A percentile compares a stretch with the other conserved stretches of the same genome.
Conservation (phyloP, 2,797 vertebrate genomes). For the Tauraco hartlaubi region DNA sequence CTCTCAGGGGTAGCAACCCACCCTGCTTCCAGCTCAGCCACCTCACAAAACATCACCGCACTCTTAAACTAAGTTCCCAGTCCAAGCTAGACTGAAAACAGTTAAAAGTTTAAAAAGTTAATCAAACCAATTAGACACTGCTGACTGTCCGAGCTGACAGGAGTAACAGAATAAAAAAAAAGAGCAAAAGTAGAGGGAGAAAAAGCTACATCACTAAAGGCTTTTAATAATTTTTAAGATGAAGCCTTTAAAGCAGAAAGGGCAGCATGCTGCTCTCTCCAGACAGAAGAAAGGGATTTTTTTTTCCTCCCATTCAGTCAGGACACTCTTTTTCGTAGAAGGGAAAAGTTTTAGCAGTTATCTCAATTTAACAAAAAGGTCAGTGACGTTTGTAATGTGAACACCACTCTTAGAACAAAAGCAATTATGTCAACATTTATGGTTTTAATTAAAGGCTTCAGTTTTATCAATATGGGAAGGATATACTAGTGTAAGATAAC, state of each 20-base stretch:
- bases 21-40: neutral
- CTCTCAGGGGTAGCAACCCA: neutral
- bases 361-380: neutral
- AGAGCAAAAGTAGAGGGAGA: neutral
- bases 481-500: neutral
- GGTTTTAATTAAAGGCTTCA: neutral
- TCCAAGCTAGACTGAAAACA: neutral
- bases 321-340: neutral
- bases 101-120: neutral
- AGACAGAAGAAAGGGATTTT: neutral
- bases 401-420: neutral
- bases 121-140: neutral
- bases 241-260: neutral
- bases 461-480: neutral
- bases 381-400: neutral
- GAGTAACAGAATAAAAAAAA: neutral
- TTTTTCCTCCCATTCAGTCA: neutral
- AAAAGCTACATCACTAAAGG: neutral
- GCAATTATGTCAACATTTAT: neutral
- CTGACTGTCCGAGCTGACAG: neutral
- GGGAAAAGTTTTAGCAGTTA: neutral
- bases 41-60: neutral
- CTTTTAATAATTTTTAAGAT: neutral
- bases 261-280: neutral
- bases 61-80: neutral